Evolutionary conservation across 2,888 invertebrate species (phyloP).

Genomic region (Hemicrepidius hirtus): DNA sequence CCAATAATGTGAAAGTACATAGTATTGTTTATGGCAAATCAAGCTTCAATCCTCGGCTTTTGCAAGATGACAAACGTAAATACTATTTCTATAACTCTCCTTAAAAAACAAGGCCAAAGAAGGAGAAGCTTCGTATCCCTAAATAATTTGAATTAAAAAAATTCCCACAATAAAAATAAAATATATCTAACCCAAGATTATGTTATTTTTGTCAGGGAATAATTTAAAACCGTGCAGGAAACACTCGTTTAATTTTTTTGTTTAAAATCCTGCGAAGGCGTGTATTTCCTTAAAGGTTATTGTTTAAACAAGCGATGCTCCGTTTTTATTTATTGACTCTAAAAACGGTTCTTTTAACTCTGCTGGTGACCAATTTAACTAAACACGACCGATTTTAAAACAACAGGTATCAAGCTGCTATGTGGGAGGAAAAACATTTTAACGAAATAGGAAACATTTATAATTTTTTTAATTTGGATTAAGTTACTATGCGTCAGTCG

Average conservation of each 20-base stretch:
- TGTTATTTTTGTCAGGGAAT: neutral
- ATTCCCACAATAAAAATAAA: neutral
- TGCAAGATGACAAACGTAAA: constrained; percentile 2
- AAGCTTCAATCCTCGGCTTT: constrained; percentile 16
- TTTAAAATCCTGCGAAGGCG: constrained; percentile 5
- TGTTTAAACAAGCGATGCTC: neutral
- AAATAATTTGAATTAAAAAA: neutral
- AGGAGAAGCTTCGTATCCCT: no score
- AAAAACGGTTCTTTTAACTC: neutral
- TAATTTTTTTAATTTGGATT: constrained; percentile 30
- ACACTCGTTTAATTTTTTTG: neutral
- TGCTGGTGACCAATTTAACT: neutral
- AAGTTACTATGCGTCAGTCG: constrained; percentile 44
- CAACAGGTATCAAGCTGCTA: neutral
- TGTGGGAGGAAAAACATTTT: no score
- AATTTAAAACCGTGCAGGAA: constrained; percentile 3
- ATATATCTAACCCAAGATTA: neutral
- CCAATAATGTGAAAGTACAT: constrained; percentile 33
- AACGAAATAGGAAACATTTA: neutral
- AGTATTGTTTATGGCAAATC: constrained; percentile 23
- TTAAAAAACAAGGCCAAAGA: neutral
- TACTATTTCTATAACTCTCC: neutral
- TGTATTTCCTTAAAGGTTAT: constrained; percentile 12
- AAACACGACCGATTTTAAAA: neutral
- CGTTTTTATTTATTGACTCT: neutral